phyloP scores from a whole-genome alignment of 1,140 invertebrate species.

The Atta cephalotes region DNA sequence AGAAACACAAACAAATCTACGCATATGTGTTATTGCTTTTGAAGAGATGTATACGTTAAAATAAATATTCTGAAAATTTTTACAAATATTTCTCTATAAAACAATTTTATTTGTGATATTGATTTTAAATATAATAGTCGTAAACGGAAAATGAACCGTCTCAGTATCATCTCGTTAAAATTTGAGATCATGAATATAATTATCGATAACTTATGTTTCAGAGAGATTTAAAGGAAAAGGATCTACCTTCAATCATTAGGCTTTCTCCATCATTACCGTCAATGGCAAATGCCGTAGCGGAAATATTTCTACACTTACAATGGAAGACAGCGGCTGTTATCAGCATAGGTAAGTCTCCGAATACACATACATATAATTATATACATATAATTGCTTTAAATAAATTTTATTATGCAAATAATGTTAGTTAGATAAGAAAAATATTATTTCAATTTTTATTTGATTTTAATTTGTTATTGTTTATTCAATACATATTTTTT shows the following conservation, averaged over 20 bases:
- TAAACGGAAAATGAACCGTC: background rate
- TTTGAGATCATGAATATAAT: background rate
- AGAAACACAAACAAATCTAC: background rate
- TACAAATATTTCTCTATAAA: conserved; percentile 19
- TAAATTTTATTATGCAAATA: background rate
- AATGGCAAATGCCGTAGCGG: conserved; percentile 80
- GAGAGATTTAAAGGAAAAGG: conserved; percentile 79
- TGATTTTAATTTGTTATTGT: background rate
- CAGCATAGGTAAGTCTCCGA: conserved; percentile 79
- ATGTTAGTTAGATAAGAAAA: background rate
- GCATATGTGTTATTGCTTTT: background rate
- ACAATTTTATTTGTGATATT: background rate
- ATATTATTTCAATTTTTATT: conserved; percentile 12
- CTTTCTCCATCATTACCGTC: conserved; percentile 82
- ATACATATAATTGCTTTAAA: background rate
- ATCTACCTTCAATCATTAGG: conserved; percentile 81
- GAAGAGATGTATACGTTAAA: background rate
- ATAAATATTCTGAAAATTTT: background rate
- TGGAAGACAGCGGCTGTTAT: conserved; percentile 83
- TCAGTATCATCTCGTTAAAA: conserved; percentile 20
- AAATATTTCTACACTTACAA: conserved; percentile 82
- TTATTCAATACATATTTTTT: background rate
- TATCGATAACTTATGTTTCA: conserved; percentile 57
- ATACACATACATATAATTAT: background rate
- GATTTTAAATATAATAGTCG: conserved; percentile 11